Conservation (phyloP, 2,797 vertebrate species). For the Sebastes matsubarae region DNA sequence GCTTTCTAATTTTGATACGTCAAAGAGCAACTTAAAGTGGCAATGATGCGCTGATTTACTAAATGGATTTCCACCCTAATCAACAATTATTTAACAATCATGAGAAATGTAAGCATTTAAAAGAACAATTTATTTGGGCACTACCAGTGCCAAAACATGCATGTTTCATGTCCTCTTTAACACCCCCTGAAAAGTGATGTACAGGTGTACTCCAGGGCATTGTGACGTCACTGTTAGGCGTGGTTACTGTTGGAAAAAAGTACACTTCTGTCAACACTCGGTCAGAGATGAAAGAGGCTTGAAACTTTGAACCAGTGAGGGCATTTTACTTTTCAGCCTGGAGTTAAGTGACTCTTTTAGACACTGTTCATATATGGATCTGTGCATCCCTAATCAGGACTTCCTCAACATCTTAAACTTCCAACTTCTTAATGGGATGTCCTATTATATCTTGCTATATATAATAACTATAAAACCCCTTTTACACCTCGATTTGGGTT, state of each 20-base stretch:
- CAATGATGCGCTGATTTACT: background rate
- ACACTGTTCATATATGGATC: background rate
- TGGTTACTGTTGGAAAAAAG: no score
- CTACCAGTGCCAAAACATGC: no score
- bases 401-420: background rate
- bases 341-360: background rate
- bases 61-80: background rate
- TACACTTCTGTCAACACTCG: no score
- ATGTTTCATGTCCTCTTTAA: no score
- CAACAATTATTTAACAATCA: background rate
- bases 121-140: no score
- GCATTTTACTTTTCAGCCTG: background rate
- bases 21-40: background rate
- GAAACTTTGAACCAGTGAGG: no score
- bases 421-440: background rate
- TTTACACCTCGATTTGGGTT: background rate
- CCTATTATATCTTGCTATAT: background rate
- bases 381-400: background rate
- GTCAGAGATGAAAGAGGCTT: no score
- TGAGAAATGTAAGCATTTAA: background rate
- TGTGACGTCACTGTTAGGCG: no score
- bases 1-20: background rate
- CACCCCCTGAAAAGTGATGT: no score
- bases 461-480: background rate
- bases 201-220: no score